phyloP scores from a whole-genome alignment of 2,113 vertebrate genomes.

The Prochilodus magdalenae region DNA sequence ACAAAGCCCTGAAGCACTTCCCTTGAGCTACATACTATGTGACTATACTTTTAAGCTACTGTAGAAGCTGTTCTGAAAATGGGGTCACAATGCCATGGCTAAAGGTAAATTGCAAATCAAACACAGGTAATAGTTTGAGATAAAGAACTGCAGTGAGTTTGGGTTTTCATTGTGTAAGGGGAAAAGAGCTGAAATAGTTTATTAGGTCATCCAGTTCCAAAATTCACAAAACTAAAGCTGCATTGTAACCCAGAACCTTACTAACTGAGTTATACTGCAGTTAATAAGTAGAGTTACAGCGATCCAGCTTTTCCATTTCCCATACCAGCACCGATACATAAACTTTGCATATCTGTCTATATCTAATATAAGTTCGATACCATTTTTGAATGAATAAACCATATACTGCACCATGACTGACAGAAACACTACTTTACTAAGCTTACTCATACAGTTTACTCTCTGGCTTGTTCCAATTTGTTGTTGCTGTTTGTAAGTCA shows the following conservation, averaged over 20 bases:
- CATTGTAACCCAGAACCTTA: neutral
- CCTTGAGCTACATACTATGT: conserved; percentile 17
- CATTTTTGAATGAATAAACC: too few species aligned
- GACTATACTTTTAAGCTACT: neutral
- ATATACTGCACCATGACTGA: too few species aligned
- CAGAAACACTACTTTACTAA: too few species aligned
- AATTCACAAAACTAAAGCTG: neutral
- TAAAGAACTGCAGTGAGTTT: neutral
- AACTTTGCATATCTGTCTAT: too few species aligned
- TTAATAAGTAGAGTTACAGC: too few species aligned
- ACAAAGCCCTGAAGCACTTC: conserved; percentile 4
- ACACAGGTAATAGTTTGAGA: conserved; percentile 14
- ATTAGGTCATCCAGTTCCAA: too few species aligned
- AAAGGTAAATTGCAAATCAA: conserved; percentile 38
- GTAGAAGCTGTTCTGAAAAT: conserved; percentile 17
- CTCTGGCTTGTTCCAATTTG: too few species aligned
- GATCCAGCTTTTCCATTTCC: too few species aligned
- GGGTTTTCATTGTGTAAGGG: neutral
- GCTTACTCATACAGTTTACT: too few species aligned
- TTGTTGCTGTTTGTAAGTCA: too few species aligned
- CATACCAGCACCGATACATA: too few species aligned
- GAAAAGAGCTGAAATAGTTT: neutral
- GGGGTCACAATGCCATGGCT: conserved; percentile 27
- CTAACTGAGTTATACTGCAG: neutral
- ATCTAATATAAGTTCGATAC: too few species aligned